These are phyloP conservation scores for Exephanes ischioxanthus DNA, from an alignment of 2,888 invertebrate genomes.

Conservation along the genomic window DNA sequence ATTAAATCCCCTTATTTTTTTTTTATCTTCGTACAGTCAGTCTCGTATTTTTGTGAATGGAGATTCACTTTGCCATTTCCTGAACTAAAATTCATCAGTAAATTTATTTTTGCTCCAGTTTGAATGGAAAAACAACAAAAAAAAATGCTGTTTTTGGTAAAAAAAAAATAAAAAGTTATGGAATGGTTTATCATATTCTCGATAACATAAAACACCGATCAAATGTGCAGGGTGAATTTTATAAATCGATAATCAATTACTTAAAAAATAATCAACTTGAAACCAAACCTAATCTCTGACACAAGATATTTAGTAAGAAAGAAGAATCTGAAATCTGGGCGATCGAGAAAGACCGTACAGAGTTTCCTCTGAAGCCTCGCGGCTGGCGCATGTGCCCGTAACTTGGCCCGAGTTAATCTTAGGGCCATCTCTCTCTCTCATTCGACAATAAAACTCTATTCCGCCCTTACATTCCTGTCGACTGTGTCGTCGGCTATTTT, in stretches of 20 bases:
- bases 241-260: neutral
- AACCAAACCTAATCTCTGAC: too few relatives aligned
- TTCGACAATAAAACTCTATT: constrained; percentile 79
- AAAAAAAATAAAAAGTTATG: too few relatives aligned
- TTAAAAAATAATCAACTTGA: too few relatives aligned
- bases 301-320: neutral
- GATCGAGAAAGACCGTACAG: neutral
- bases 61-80: neutral
- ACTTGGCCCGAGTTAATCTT: constrained; percentile 77
- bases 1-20: neutral
- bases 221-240: neutral
- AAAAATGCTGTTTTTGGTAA: too few relatives aligned
- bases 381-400: constrained; percentile 42
- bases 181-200: too few relatives aligned
- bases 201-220: neutral
- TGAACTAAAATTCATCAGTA: neutral
- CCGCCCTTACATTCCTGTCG: constrained; percentile 82
- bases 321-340: neutral
- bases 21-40: neutral
- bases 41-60: neutral
- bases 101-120: neutral
- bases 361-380: constrained; percentile 13
- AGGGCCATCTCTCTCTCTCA: constrained; percentile 68
- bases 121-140: neutral
- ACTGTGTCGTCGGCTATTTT: constrained; percentile 83